Evolutionary conservation across 2,797 vertebrate species (phyloP), one percentile per base, ranked within the genome.

Genomic region (Phalanger gymnotis): DNA sequence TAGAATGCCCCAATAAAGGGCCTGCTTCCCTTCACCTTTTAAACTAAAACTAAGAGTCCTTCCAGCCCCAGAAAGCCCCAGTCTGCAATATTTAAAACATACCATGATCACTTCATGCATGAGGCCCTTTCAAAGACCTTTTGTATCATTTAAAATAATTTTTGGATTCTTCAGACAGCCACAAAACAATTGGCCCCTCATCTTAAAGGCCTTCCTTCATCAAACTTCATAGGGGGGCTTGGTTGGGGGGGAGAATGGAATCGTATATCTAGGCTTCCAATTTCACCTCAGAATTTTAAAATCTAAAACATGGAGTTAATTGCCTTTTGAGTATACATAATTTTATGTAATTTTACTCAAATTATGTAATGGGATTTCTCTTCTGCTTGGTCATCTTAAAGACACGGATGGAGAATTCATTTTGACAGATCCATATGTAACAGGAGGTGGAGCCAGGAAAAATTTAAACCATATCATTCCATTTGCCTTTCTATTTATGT

Each of bases 1-100:
- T 92, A 81, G 96, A 93, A 92, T 4, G 28, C 87, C 22, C 22
- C 2, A 51, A 27, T 47, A 87, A 73, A 40, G n/a, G 61, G 16
- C 61, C n/a, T 40, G 4, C n/a, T 40, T n/a, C 61, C 61, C 61
- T 6, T 73, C 31, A 34, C 13, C 28, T 90, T 52, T 90, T 90
- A 47, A 52, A 52, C 95, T 93, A 92, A 95, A 54, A 93, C 51
- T 97, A 61, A 95, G 89, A 93, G 53, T 93, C 93, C 30, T 57
- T n/a, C 81, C 94, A 0, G 28, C 90, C 54, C 93, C 53, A 6
- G 10, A 11, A 89, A 51, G 55, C 12, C 31, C 73, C 93, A 52
- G 90, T 95, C 54, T 54, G 16, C 90, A 61, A 73, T 90, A 27
- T 94, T 94, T 92, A 56, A 96, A 96, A 92, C 53, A 94, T 94